Evolutionary conservation across 2,888 invertebrate species (phyloP).

Genomic region (Aphrophora alni): DNA sequence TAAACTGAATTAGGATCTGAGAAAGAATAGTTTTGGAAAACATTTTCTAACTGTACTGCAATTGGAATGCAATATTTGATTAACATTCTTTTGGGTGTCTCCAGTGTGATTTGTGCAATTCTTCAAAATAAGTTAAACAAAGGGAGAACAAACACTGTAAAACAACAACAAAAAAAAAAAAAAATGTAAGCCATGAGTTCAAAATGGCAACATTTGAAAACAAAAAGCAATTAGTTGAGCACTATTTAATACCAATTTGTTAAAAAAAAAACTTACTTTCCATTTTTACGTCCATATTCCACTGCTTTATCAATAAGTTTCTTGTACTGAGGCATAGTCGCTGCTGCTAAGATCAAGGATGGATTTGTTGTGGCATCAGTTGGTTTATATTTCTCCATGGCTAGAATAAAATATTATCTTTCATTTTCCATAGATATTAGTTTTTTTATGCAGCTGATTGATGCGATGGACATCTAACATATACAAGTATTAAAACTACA

Average conservation of each 20-base stretch:
- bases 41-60: too few relatives aligned
- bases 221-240: background rate
- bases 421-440: background rate
- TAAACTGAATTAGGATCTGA: too few relatives aligned
- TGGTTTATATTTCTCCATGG: slow-evolving; percentile 95
- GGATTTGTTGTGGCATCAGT: slow-evolving; percentile 99
- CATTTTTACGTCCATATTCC: slow-evolving; percentile 76
- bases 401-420: slow-evolving; percentile 63
- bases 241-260: background rate
- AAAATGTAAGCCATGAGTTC: background rate
- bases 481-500: too few relatives aligned
- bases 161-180: background rate
- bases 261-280: slow-evolving; percentile 63
- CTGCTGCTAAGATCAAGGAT: slow-evolving; percentile 93
- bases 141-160: background rate
- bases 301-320: slow-evolving; percentile 89
- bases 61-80: too few relatives aligned
- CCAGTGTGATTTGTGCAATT: too few relatives aligned
- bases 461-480: too few relatives aligned
- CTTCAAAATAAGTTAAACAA: too few relatives aligned
- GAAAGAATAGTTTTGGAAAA: too few relatives aligned
- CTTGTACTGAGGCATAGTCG: slow-evolving; percentile 93
- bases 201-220: background rate
- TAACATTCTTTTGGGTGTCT: too few relatives aligned
- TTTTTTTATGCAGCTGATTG: background rate